Conservation (phyloP, 2,888 invertebrate species). For the Nudaria mundana region DNA sequence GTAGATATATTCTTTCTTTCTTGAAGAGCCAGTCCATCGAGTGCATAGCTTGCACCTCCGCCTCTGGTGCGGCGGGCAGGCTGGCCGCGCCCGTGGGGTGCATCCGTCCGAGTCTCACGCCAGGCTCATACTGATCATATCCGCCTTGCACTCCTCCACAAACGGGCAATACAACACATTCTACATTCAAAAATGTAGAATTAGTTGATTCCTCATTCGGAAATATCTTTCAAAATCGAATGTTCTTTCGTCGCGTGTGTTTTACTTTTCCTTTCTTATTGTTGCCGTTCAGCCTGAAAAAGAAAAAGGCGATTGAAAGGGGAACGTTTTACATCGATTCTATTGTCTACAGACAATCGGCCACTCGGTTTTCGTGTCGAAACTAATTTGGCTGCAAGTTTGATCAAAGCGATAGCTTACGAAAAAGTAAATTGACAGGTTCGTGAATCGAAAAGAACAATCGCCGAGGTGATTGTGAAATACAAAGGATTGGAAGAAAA, state of each 20-base stretch:
- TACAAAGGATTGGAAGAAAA: constrained; percentile 24
- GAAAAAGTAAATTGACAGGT: constrained; percentile 69
- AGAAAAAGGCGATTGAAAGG: constrained; percentile 71
- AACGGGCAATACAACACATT: constrained; percentile 32
- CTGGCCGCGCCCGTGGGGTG: constrained; percentile 87
- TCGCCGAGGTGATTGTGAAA: constrained; percentile 21
- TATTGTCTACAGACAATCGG: constrained; percentile 72
- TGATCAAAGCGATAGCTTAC: constrained; percentile 67
- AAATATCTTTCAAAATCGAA: constrained; percentile 41
- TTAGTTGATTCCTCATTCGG: constrained; percentile 30
- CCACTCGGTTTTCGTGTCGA: constrained; percentile 73
- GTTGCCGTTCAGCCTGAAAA: constrained; percentile 62
- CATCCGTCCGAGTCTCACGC: constrained; percentile 82
- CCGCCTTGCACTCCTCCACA: constrained; percentile 29
- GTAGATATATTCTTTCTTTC: constrained; percentile 96
- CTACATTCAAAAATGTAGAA: constrained; percentile 26
- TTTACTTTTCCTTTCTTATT: constrained; percentile 53
- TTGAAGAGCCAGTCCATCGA: constrained; percentile 98
- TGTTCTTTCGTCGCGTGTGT: constrained; percentile 50
- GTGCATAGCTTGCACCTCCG: constrained; percentile 96
- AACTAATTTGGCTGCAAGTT: constrained; percentile 74
- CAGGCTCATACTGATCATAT: constrained; percentile 59
- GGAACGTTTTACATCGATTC: constrained; percentile 67
- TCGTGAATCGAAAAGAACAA: constrained; percentile 41
- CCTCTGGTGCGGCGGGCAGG: constrained; percentile 90